Conservation (phyloP, 53 echinoderm and acorn worm species). For the Crossaster papposus region DNA sequence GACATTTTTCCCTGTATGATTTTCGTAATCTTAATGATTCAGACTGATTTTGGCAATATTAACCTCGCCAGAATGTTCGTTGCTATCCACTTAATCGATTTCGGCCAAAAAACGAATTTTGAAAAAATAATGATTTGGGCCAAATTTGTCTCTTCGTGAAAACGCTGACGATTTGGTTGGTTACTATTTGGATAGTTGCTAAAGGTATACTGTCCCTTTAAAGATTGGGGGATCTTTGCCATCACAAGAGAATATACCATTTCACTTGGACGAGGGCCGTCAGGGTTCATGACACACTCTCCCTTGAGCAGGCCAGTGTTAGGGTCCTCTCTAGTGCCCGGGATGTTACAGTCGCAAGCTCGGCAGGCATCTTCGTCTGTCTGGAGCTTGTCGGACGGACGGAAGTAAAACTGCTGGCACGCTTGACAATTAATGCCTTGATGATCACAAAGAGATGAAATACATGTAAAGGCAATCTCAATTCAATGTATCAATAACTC, state of each 20-base stretch:
- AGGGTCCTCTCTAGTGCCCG: slow-evolving; percentile 82
- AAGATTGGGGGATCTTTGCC: not conserved
- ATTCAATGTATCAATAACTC: not conserved
- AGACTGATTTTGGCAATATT: no score
- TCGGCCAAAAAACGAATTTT: no score
- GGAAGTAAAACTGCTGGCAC: slow-evolving; percentile 76
- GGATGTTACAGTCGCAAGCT: slow-evolving; percentile 76
- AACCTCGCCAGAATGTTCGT: no score
- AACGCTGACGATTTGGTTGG: no score
- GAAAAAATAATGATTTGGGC: no score
- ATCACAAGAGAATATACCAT: slow-evolving; percentile 63
- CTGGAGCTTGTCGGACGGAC: slow-evolving; percentile 64
- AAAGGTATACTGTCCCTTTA: no score
- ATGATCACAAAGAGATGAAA: not conserved
- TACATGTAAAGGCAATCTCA: not conserved
- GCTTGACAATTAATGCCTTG: slow-evolving; percentile 81
- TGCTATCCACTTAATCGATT: no score
- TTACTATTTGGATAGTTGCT: no score
- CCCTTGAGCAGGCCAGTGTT: slow-evolving; percentile 69
- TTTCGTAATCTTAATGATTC: no score
- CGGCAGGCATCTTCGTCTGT: slow-evolving; percentile 79
- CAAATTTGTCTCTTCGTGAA: no score
- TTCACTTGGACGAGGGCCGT: slow-evolving; percentile 44
- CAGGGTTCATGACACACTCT: slow-evolving; percentile 84
- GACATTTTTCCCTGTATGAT: no score